Evolutionary conservation across 2,797 vertebrate genomes (phyloP), one percentile per base, ranked within the genome.

Genomic region (Oryzias dopingdopingensis): DNA sequence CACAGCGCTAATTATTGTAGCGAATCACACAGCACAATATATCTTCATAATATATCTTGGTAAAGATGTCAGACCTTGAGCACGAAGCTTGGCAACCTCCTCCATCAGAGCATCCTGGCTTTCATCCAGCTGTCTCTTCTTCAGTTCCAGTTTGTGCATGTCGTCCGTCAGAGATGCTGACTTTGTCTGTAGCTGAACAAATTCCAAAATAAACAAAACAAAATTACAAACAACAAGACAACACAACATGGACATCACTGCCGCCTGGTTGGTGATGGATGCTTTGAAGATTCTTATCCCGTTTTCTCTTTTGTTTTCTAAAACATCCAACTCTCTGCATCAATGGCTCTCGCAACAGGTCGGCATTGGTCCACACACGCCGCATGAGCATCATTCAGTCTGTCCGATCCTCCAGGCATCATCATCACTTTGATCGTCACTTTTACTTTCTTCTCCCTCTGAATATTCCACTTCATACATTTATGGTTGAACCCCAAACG

Each of bases 81-180:
- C 95, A 0, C 91, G 90, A 17, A 96, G 86, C 67, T 94, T 95
- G 56, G 96, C 95, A 13, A 96, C 70, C 42, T 98, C 96, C 81
- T 98, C 96, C 14, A 91, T 94, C 70, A 98, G 91, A 0, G 92
- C 81, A 45, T 98, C 96, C 57, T 96, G 95, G 55, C 92, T 91
- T 75, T 98, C 96, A 62, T 98, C 96, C 85, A 98, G 83, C 76
- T 93, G 92, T 54, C 96, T 91, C 72, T 95, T 93, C 89, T 95
- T 95, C 77, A 95, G 95, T 66, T 98, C 96, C 88, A 96, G 86
- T 65, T 92, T 96, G 75, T 95, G 95, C 88, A 96, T 94, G 84
- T 97, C 95, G 62, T 95, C 94, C 0, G 90, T 94, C 71, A 96
- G 88, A 56, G 95, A 96, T 37, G 84, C 92, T 64, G 94, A 92